These are phyloP conservation scores for Psilopogon haemacephalus DNA, from an alignment of 2,113 vertebrate genomes.

Conservation along the genomic window DNA sequence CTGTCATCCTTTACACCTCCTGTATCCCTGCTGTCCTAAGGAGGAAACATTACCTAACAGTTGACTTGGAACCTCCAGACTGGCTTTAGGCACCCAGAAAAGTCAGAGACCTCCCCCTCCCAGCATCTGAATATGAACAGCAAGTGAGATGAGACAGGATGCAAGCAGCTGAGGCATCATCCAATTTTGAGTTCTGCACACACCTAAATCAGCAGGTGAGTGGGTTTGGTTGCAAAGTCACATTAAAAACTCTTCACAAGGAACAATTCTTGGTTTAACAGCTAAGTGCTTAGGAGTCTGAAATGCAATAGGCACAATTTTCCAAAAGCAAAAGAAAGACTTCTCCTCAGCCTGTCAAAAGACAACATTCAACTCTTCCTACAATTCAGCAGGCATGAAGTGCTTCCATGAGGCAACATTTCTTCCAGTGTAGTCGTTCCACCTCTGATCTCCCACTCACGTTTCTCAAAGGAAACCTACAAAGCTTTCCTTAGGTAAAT, in stretches of 20 bases:
- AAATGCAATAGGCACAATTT: conserved; percentile 40
- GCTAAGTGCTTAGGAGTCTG: background rate
- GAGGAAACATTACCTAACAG: background rate
- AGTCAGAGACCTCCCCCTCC: background rate
- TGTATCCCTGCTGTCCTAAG: background rate
- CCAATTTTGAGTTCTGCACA: background rate
- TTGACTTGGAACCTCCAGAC: background rate
- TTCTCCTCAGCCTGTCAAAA: conserved; percentile 27
- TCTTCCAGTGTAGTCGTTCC: background rate
- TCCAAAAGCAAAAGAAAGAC: background rate
- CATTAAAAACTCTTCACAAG: background rate
- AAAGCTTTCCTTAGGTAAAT: background rate
- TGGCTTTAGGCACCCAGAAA: background rate
- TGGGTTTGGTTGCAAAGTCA: background rate
- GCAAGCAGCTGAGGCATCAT: background rate
- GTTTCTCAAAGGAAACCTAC: background rate
- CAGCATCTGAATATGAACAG: background rate
- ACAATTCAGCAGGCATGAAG: background rate
- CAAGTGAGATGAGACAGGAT: background rate
- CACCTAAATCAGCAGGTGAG: background rate
- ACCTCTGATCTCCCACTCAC: background rate
- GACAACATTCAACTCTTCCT: background rate
- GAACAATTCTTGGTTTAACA: conserved; percentile 1
- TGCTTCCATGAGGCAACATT: background rate
- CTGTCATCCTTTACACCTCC: background rate